phyloP scores from a whole-genome alignment of 37 sponge, comb jelly and placozoan genomes.

The Axinella damicornis region DNA sequence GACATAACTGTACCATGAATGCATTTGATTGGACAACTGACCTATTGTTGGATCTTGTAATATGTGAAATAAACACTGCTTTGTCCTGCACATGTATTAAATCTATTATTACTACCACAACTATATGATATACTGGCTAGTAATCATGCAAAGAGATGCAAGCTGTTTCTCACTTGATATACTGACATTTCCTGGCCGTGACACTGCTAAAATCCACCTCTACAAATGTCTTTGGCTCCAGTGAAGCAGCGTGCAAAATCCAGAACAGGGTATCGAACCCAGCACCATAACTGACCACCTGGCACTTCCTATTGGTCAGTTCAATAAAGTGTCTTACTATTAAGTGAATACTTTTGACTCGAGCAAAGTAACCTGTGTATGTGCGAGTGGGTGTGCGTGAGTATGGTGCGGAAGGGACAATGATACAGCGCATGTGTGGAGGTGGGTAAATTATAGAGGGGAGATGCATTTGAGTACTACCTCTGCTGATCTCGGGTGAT shows the following conservation, averaged over 20 bases:
- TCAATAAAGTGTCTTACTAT: slow-evolving; percentile 63
- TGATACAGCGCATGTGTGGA: too few species aligned
- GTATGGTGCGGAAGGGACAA: too few species aligned
- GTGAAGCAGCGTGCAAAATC: slow-evolving; percentile 47
- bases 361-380: slow-evolving; percentile 79
- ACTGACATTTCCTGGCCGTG: slow-evolving; percentile 54
- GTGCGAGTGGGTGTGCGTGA: background rate
- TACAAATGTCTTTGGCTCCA: slow-evolving; percentile 36
- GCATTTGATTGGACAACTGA: background rate
- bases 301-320: slow-evolving; percentile 50
- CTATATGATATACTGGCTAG: too few species aligned
- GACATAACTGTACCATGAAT: too few species aligned
- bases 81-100: too few species aligned
- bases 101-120: too few species aligned
- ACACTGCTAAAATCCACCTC: slow-evolving; percentile 83
- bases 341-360: slow-evolving; percentile 55
- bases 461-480: slow-evolving; percentile 18
- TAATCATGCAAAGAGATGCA: too few species aligned
- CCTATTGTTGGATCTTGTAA: background rate
- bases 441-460: too few species aligned
- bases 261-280: slow-evolving; percentile 94
- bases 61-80: slow-evolving; percentile 6
- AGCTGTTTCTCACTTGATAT: slow-evolving; percentile 42
- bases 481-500: slow-evolving; percentile 93
- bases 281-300: slow-evolving; percentile 88